Conservation (phyloP, 2,888 invertebrate genomes). For the Megalurothrips usitatus region DNA sequence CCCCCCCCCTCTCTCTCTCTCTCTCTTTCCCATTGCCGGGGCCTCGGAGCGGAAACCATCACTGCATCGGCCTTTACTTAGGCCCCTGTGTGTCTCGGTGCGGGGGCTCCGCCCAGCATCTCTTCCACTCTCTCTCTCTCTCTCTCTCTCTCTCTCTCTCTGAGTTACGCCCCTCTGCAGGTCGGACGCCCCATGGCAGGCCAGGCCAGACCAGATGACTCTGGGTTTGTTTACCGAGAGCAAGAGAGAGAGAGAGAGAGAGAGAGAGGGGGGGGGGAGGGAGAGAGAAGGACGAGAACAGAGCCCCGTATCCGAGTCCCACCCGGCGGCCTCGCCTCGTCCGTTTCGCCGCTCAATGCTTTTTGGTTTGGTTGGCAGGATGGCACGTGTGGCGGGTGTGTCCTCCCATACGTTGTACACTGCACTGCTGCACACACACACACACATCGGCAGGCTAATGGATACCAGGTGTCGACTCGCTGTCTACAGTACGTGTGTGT, state of each 20-base stretch:
- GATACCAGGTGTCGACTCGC: background rate
- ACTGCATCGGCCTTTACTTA: no score
- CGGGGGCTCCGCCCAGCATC: background rate
- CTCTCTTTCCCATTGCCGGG: background rate
- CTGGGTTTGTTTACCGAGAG: slow-evolving; percentile 8
- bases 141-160: background rate
- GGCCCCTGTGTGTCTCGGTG: no score
- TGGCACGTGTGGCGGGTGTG: no score
- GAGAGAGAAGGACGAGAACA: background rate
- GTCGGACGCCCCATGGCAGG: no score
- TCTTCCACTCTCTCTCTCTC: slow-evolving; percentile 11
- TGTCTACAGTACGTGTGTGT: background rate
- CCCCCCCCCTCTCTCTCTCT: background rate
- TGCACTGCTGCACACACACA: no score
- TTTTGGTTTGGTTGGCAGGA: no score
- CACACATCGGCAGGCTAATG: background rate
- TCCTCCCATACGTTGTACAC: no score
- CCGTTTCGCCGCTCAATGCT: background rate
- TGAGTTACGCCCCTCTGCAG: background rate
- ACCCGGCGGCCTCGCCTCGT: background rate
- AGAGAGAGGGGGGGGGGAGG: no score
- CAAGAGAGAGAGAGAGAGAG: background rate
- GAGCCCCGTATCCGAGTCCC: background rate
- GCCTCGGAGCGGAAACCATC: no score
- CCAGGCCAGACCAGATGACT: slow-evolving; percentile 4